These are phyloP conservation scores for Nymphalis c-album DNA, from an alignment of 2,888 invertebrate species.

Conservation along the genomic window DNA sequence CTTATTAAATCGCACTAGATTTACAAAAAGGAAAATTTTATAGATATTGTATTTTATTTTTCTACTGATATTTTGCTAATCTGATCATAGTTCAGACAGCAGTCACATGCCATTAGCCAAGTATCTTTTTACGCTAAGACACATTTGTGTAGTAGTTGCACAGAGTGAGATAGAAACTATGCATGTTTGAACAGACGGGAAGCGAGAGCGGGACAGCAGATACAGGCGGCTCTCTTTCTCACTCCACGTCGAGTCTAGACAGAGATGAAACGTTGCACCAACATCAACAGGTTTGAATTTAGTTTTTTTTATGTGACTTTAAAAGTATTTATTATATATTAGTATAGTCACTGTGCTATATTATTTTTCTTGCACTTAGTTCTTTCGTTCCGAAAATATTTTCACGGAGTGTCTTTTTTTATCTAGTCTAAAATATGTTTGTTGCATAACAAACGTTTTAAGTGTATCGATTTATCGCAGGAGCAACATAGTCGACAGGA, in stretches of 20 bases:
- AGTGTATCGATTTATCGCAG: slow-evolving; percentile 53
- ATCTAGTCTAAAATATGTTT: neutral
- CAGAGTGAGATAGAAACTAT: slow-evolving; percentile 42
- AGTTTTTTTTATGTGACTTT: neutral
- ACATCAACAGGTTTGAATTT: slow-evolving; percentile 76
- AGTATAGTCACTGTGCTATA: neutral
- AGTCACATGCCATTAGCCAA: neutral
- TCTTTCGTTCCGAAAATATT: no score
- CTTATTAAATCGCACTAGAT: no score
- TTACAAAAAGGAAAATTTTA: no score
- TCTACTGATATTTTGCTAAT: no score
- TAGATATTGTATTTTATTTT: no score
- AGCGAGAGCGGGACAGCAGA: slow-evolving; percentile 82
- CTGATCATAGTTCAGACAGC: no score
- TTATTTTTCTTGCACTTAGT: neutral
- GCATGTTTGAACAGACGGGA: slow-evolving; percentile 70
- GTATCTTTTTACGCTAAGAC: slow-evolving; percentile 27
- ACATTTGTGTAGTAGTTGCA: slow-evolving; percentile 46
- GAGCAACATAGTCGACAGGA: slow-evolving; percentile 87
- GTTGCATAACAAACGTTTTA: neutral
- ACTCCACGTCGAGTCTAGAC: slow-evolving; percentile 94
- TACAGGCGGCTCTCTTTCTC: slow-evolving; percentile 85
- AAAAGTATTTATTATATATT: neutral
- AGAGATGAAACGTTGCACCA: slow-evolving; percentile 86
- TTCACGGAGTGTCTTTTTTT: no score